These are phyloP conservation scores for Callospermophilus lateralis DNA, from an alignment of 2,113 vertebrate species.

Conservation along the genomic window DNA sequence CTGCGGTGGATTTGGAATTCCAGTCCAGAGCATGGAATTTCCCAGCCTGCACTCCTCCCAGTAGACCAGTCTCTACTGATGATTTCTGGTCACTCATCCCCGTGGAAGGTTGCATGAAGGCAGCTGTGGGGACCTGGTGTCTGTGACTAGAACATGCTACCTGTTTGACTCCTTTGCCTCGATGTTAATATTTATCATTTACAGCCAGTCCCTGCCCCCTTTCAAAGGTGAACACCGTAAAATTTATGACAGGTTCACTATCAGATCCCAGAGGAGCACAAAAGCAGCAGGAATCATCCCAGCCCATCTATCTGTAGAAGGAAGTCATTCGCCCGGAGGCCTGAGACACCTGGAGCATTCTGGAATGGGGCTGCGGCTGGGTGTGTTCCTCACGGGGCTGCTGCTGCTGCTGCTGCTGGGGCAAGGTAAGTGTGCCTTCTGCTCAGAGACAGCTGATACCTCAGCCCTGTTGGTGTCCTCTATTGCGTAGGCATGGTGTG, in stretches of 20 bases:
- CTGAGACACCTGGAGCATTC: background rate
- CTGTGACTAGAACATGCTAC: background rate
- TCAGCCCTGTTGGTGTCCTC: background rate
- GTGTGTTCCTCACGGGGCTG: background rate
- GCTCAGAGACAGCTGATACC: background rate
- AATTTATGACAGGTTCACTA: conserved; percentile 64
- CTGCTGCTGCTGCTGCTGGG: conserved; percentile 65
- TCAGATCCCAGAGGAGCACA: conserved; percentile 62
- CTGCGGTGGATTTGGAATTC: background rate
- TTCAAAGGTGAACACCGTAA: conserved; percentile 78
- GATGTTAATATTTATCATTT: conserved; percentile 81
- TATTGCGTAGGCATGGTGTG: rapidly evolving
- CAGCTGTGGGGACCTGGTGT: background rate
- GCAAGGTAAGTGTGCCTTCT: conserved; percentile 61
- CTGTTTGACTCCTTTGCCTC: background rate
- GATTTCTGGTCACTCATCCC: background rate
- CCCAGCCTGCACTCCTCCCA: background rate
- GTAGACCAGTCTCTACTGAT: background rate
- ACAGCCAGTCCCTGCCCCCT: conserved; percentile 65
- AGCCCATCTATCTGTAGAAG: background rate
- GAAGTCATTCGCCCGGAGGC: background rate
- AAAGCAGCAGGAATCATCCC: conserved; percentile 25
- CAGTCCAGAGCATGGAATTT: background rate
- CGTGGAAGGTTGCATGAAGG: background rate
- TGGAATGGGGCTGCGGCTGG: conserved; percentile 5